Evolutionary conservation across 2,888 invertebrate species (phyloP).

Genomic region (Lordiphosa fenestrarum): DNA sequence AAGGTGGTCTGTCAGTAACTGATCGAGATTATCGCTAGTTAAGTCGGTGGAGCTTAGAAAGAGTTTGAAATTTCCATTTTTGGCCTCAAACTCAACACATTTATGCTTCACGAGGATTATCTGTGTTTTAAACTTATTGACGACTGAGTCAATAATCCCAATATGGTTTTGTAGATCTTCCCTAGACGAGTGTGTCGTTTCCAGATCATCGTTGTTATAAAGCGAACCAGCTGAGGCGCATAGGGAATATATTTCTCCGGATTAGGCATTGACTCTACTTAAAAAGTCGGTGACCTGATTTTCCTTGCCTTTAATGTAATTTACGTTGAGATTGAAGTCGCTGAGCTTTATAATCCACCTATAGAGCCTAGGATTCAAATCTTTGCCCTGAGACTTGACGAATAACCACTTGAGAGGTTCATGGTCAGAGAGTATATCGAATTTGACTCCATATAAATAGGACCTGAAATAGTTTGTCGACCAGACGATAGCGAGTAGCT

Average conservation of each 20-base stretch:
- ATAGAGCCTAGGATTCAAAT: neutral
- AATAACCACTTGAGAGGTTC: constrained; percentile 1
- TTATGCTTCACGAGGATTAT: no score
- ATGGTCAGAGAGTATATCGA: constrained; percentile 1
- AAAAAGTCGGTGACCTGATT: constrained; percentile 37
- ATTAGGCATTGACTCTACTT: constrained; percentile 8
- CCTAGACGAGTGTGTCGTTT: constrained; percentile 6
- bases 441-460: constrained; percentile 2
- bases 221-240: constrained; percentile 17
- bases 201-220: constrained; percentile 22
- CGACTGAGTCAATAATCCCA: constrained; percentile 33
- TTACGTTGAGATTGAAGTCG: neutral
- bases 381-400: constrained; percentile 1
- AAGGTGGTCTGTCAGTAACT: no score
- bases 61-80: no score
- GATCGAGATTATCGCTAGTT: no score
- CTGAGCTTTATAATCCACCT: constrained; percentile 1
- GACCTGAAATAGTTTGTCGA: neutral
- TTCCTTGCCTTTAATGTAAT: constrained; percentile 10
- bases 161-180: constrained; percentile 19
- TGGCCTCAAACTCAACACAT: no score
- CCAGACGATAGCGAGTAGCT: neutral
- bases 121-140: no score
- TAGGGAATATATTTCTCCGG: constrained; percentile 19
- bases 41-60: no score